These are phyloP conservation scores for Drosophila ficusphila DNA, from an alignment of 1,140 invertebrate genomes.

Conservation along the genomic window DNA sequence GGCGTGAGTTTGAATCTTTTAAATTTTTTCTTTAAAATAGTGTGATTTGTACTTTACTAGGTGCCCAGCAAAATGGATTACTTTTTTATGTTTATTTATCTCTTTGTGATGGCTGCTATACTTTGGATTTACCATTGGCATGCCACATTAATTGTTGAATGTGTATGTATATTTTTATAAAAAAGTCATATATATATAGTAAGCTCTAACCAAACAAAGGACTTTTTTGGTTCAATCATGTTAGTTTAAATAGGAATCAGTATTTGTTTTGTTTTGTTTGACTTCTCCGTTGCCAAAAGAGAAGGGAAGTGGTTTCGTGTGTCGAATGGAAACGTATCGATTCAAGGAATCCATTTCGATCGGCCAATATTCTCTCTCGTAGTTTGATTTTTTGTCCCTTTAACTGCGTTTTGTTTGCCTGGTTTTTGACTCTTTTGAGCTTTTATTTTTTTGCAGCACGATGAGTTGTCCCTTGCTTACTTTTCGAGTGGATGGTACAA, in stretches of 20 bases:
- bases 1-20: slow-evolving; percentile 45
- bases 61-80: slow-evolving; percentile 67
- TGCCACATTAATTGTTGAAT: slow-evolving; percentile 53
- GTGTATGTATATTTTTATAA: slow-evolving; percentile 2
- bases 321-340: background rate
- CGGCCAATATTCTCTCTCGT: background rate
- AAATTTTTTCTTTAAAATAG: background rate
- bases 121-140: slow-evolving; percentile 77
- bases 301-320: background rate
- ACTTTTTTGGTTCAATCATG: too few relatives aligned
- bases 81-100: slow-evolving; percentile 69
- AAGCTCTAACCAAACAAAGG: too few relatives aligned
- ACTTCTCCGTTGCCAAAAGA: background rate
- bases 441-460: slow-evolving; percentile 38
- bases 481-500: slow-evolving; percentile 66
- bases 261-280: background rate
- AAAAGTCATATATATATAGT: too few relatives aligned
- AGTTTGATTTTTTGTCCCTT: too few relatives aligned
- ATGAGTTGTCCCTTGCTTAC: slow-evolving; percentile 54
- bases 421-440: background rate
- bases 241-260: too few relatives aligned
- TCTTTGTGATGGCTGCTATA: slow-evolving; percentile 70
- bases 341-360: background rate
- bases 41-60: slow-evolving; percentile 7
- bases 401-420: slow-evolving; percentile 15